Evolutionary conservation across 2,888 invertebrate species (phyloP), one percentile per base, ranked within the genome.

Genomic region (Amphipoea lucens): DNA sequence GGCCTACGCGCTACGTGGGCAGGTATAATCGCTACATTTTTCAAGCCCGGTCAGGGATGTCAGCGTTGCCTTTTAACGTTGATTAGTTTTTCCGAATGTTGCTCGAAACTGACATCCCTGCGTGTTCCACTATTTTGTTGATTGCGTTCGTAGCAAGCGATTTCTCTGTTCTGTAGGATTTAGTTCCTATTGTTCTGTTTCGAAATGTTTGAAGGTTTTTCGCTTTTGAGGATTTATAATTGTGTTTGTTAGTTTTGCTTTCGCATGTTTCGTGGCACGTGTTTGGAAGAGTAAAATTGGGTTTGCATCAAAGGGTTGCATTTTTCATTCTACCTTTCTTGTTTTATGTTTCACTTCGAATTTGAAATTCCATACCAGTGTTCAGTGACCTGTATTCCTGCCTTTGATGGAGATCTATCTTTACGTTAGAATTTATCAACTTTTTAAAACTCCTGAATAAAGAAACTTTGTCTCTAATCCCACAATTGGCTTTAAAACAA

Each of bases 1-100:
- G 78, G 60, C 67, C 73, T 81, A 81, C 79, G 74, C 71, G 81
- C 76, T 87, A 72, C 69, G 68, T 77, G 68, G 81, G 76, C 86
- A 84, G 83, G 89, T 83, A 85, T 84, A 85, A 87, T 86, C 82
- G 74, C 78, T 85, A 85, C 84, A 90, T 90, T 87, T 91, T 91
- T 89, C 90, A 90, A 72, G 79, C 78, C 76, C 74, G 82, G 79
- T 78, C 86, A 90, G 86, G 85, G 90, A 79, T 89, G 91, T 82
- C 90, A 85, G 73, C 85, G 77, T 74, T 82, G 83, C 87, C 89
- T 91, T 91, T 92, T 92, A 90, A 86, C 90, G 92, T 91, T 92
- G 92, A 92, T 92, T 92, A 92, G 92, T 92, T 92, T 90, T 87
- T 86, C 86, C 79, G 82, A 83, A 84, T 84, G 86, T 81, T 70